Evolutionary conservation across 1,140 invertebrate genomes (phyloP), one percentile per base, ranked within the genome.

Genomic region (Diachasmimorpha longicaudata): DNA sequence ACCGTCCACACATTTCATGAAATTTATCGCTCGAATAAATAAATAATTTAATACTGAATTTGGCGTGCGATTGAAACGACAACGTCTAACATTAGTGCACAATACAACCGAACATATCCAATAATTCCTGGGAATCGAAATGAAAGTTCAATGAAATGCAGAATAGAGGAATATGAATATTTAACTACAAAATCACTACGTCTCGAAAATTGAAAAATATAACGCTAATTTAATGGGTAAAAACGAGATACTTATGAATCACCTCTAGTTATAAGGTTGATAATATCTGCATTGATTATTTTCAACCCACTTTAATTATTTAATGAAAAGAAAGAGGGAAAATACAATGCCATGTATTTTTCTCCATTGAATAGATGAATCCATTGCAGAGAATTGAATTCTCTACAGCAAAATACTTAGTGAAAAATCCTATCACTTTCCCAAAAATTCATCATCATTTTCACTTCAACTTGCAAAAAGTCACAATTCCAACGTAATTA

Each of bases 1-100:
- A 72, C 77, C 77, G 77, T 78, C 77, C 77, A 75, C 1, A 19
- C 48, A 77, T 14, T 48, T 63, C 44, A 44, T 21, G 42, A 42
- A 21, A 74, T 3, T 8, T 39, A 37, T 46, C 48, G 19, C 72
- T 70, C 11, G 19, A 70, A 52, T 39, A 44, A 39, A 37, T 66
- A 14, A 58, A 52, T 25, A 39, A 52, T 37, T 19, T 74, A 10
- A 74, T 66, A 39, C 8, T n/a, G 23, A 39, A 39, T 67, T 6
- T 10, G 39, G 11, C 4, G 2, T 11, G 39, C 13, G n/a, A n/a
- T n/a, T 31, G 6, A 31, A 31, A 31, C 31, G 6, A 31, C 6
- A 31, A 6, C 2, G 31, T 31, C 31, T 3, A 31, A 6, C 31
- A 31, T 2, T 31, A 31, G 31, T 31, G 31, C 2, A 31, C 31